Base-by-base conservation (phyloP, 2,113 vertebrate genomes). In the Illadopsis cleaveri region DNA sequence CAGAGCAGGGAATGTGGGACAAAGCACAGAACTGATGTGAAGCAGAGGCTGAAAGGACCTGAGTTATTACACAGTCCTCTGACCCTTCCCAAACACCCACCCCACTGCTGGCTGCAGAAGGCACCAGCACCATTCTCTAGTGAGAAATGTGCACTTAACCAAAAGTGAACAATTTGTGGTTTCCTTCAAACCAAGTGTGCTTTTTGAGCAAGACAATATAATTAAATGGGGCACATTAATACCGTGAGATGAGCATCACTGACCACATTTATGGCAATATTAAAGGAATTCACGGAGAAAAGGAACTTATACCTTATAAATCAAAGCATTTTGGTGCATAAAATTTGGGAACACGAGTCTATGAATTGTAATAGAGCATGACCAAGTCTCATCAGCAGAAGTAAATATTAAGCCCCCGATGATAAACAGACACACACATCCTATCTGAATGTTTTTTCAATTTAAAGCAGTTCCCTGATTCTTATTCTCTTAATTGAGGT, bases 321-420 rank as follows among this genome's bases (percentile, higher is more conserved):
- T 98, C 97, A 97, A 95, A 97, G 88, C 88, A 98, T 96, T 98
- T 97, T 95, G 93, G 94, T 97, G 97, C 98, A 97, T 93, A 97
- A 96, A 96, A 97, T 98, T 96, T 94, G 93, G 97, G 97, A 98
- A 98, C 92, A 96, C 2, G 85, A 97, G 92, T 83, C 97, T 97
- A 97, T 98, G 98, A 98, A 98, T 98, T 93, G 97, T 98, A 98
- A 98, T 98, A 91, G 97, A 97, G 97, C 98, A 96, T 97, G 97
- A 98, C 91, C 0, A 95, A 97, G 96, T 97, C 97, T 98, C 98
- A 98, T 98, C 98, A 98, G 81, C 97, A 98, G 97, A 97, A 98
- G 98, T 98, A 98, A 98, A 98, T 98, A 98, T 95, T 97, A 97
- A 98, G 95, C 86, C 93, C 33, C 65, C n/a, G 82, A 86, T 90